Base-by-base conservation (phyloP, 2,797 vertebrate species). In the Toxotes lorentzi region DNA sequence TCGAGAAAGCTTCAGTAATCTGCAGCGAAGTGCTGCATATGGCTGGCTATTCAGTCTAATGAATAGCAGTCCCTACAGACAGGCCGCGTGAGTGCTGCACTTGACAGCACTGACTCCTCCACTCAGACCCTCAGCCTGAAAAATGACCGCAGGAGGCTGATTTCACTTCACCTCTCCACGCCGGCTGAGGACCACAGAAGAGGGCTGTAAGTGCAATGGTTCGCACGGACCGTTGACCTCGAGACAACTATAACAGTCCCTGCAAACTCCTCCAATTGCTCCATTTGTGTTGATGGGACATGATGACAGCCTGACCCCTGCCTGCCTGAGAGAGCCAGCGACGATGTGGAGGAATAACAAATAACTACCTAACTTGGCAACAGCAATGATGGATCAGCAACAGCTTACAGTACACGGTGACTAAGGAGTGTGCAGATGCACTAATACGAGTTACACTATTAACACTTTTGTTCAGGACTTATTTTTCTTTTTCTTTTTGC, bases 31-130 rank as follows among this genome's bases (percentile, higher is more conserved):
- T 68, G 76, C 56, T 45, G 53, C 24, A 27, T 71, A 23, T 6
- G 69, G 70, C n/a, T 10, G 57, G 6, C 54, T 54, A 27, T 75
- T 76, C 65, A 59, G 32, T 38, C 57, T 76, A 88, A 86, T 89
- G 75, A 91, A 77, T 41, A 59, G 63, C 16, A 1, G 35, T 62
- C 72, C 58, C 62, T 67, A 76, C 81, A 77, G 66, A 81, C 62
- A 3, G 54, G 35, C 43, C 8, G 70, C 34, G 50, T 77, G 57
- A 93, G 86, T 51, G 81, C 74, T 56, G 66, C 80, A 88, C 82
- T 91, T 70, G 76, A 90, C 87, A 64, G 77, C 73, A 41, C 64
- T 40, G 78, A 78, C 73, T 84, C 79, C 70, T 79, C 73, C 79
- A 88, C 87, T 80, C 60, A 78, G 27, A 73, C 79, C 79, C 76